These are phyloP conservation scores for Agriotes lineatus DNA, from an alignment of 2,888 invertebrate genomes.

Conservation along the genomic window DNA sequence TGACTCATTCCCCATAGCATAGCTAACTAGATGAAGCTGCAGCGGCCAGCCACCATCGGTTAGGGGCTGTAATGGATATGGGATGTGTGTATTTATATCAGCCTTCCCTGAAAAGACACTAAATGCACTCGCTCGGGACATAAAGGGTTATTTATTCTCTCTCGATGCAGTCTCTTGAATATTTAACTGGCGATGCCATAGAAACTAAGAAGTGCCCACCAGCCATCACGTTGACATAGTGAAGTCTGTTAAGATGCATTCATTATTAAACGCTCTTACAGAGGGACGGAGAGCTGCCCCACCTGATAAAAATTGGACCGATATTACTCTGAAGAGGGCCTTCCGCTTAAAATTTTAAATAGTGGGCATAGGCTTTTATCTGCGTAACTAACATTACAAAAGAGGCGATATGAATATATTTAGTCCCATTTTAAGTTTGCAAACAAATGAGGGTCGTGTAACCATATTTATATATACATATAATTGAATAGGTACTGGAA, in stretches of 20 bases:
- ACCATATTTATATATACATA: no score
- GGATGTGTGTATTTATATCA: conserved; percentile 40
- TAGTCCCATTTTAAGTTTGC: no score
- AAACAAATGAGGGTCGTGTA: no score
- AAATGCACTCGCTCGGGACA: conserved; percentile 38
- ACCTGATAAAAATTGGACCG: no score
- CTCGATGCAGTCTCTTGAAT: conserved; percentile 20
- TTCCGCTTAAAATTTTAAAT: no score
- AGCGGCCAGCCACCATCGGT: conserved; percentile 38
- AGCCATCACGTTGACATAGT: neutral
- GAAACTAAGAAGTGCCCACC: neutral
- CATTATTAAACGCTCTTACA: conserved; percentile 17
- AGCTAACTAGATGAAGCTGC: conserved; percentile 53
- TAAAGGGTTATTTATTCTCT: conserved; percentile 41
- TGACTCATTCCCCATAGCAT: conserved; percentile 52
- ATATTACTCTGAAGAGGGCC: no score
- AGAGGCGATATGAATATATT: no score
- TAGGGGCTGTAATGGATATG: conserved; percentile 44
- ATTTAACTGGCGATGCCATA: conserved; percentile 12
- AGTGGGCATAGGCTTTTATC: no score
- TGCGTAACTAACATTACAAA: no score
- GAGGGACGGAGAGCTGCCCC: no score
- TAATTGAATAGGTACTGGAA: no score
- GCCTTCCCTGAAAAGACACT: conserved; percentile 41
- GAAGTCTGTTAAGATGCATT: no score